A percentile compares a stretch with the other conserved stretches of the same genome.
Evolutionary conservation across 2,113 vertebrate genomes (phyloP).

Genomic region (Lycaon pictus): DNA sequence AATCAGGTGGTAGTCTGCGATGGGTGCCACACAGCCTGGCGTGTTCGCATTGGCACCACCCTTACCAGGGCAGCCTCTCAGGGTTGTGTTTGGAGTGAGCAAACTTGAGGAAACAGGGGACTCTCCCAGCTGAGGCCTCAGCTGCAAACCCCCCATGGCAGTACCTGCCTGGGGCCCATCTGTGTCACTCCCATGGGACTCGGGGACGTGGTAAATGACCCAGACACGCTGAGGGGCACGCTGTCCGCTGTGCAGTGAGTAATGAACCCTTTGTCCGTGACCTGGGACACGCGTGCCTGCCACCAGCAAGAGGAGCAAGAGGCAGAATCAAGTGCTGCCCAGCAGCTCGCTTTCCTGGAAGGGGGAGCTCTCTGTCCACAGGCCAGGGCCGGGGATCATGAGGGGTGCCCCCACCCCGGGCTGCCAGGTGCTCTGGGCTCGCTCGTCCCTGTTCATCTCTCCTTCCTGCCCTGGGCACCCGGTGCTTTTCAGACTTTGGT

Average conservation of each 20-base stretch:
- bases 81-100: background rate
- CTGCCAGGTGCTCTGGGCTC: rapidly evolving
- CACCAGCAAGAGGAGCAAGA: background rate
- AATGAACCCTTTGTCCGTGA: background rate
- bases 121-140: background rate
- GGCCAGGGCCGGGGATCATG: rapidly evolving
- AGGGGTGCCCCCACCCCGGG: rapidly evolving
- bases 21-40: background rate
- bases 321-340: background rate
- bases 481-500: background rate
- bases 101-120: background rate
- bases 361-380: background rate
- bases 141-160: background rate
- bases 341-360: background rate
- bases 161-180: no score
- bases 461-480: rapidly evolving
- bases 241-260: rapidly evolving
- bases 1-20: background rate
- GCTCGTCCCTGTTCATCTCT: background rate
- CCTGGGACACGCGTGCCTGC: background rate
- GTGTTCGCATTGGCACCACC: background rate
- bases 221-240: rapidly evolving
- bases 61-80: background rate
- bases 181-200: background rate
- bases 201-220: background rate